phyloP scores from a whole-genome alignment of 2,797 vertebrate genomes.

The Lateolabrax maculatus region DNA sequence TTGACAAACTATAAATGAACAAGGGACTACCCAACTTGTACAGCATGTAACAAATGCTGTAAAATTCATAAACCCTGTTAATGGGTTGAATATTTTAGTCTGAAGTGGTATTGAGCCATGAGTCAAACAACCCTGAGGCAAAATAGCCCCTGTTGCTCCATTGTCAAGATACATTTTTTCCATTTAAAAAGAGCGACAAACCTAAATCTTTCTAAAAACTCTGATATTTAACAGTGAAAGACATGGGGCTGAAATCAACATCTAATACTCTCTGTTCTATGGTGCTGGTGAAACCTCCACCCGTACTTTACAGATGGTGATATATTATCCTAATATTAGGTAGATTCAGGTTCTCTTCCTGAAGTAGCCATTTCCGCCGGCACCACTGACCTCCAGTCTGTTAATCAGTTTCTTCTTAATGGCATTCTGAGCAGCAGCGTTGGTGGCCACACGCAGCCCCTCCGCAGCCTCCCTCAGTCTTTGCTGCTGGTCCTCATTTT shows the following conservation, averaged over 20 bases:
- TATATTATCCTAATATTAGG: neutral
- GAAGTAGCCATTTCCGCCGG: neutral
- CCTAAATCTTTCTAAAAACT: neutral
- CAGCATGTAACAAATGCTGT: neutral
- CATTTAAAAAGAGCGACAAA: neutral
- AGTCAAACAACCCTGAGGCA: neutral
- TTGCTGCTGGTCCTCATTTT: conserved; percentile 98
- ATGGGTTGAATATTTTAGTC: conserved; percentile 7
- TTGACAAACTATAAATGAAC: neutral
- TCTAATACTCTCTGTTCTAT: neutral
- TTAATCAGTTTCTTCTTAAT: conserved; percentile 99
- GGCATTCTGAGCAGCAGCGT: conserved; percentile 97
- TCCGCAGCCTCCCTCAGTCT: conserved; percentile 96
- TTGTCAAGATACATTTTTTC: no score
- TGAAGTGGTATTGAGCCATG: neutral
- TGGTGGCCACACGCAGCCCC: conserved; percentile 95
- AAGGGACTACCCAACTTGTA: neutral
- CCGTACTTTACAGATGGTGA: neutral
- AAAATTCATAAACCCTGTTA: neutral
- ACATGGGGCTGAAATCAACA: conserved; percentile 5
- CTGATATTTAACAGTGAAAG: conserved; percentile 15
- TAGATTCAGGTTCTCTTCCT: neutral
- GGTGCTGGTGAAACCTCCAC: neutral
- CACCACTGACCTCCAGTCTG: conserved; percentile 88
- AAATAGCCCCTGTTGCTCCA: neutral